These are phyloP conservation scores for Drosophila mauritiana DNA, from an alignment of 1,140 invertebrate genomes.

Conservation along the genomic window DNA sequence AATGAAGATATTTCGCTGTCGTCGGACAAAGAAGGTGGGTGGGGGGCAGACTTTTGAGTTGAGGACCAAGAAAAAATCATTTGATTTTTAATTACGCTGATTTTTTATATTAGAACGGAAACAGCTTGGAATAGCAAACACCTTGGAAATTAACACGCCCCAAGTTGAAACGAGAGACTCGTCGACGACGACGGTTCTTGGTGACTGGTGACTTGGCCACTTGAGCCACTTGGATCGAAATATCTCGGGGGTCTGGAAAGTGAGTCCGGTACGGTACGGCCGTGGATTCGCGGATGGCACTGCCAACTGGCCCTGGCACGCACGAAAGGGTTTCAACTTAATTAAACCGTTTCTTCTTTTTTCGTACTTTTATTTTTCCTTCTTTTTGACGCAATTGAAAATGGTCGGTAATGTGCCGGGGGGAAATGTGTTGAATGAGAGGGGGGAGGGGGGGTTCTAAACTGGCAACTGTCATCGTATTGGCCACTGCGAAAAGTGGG, in stretches of 20 bases:
- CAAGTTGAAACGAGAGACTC: conserved; percentile 9
- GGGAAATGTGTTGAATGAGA: neutral
- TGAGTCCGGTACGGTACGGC: neutral
- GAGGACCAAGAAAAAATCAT: conserved; percentile 65
- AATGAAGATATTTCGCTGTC: conserved; percentile 83
- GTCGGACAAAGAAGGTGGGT: conserved; percentile 3
- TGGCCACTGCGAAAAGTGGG: conserved; percentile 62
- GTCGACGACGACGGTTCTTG: neutral
- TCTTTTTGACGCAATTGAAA: conserved; percentile 44
- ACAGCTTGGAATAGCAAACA: conserved; percentile 79
- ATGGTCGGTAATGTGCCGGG: conserved; percentile 3
- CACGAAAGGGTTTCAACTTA: conserved; percentile 84
- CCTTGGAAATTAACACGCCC: conserved; percentile 78
- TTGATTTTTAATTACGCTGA: conserved; percentile 84
- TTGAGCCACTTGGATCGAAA: conserved; percentile 44
- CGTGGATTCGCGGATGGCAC: neutral
- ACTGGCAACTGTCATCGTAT: conserved; percentile 73
- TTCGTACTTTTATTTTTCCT: conserved; percentile 32
- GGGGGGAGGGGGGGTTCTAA: conserved; percentile 11
- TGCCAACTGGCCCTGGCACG: conserved; percentile 55
- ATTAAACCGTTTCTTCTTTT: conserved; percentile 77
- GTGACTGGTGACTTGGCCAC: conserved; percentile 47
- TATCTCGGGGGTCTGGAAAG: conserved; percentile 13
- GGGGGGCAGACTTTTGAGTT: neutral
- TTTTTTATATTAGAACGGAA: conserved; percentile 80